phyloP scores from a whole-genome alignment of 2,888 invertebrate genomes.

The Ligdia adustata region DNA sequence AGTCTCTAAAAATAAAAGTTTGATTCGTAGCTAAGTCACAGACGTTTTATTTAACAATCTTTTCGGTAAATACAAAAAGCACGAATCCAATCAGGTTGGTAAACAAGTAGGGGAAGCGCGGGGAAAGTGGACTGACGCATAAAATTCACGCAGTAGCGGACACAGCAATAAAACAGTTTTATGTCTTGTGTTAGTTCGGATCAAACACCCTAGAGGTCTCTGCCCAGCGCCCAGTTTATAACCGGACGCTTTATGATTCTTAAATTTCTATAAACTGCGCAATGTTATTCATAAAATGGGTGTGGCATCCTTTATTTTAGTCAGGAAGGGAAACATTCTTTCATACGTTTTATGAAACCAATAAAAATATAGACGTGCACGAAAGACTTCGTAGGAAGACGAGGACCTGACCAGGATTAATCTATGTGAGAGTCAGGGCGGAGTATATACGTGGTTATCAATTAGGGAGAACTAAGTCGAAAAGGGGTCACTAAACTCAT shows the following conservation, averaged over 20 bases:
- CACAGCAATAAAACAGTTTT: slow-evolving; percentile 75
- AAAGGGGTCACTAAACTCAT: too few species aligned
- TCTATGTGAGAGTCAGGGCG: too few species aligned
- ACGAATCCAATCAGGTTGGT: slow-evolving; percentile 79
- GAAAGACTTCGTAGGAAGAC: too few species aligned
- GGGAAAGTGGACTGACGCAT: slow-evolving; percentile 39
- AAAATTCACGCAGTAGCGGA: slow-evolving; percentile 28
- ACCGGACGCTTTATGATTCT: slow-evolving; percentile 73
- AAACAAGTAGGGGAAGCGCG: slow-evolving; percentile 56
- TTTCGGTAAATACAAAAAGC: slow-evolving; percentile 74
- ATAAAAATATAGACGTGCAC: too few species aligned
- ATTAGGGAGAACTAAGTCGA: too few species aligned
- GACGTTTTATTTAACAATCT: slow-evolving; percentile 59
- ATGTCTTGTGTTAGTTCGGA: slow-evolving; percentile 63
- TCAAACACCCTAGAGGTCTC: slow-evolving; percentile 64
- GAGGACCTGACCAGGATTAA: too few species aligned
- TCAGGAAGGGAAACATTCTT: neutral
- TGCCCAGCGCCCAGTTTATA: slow-evolving; percentile 62
- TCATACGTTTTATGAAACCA: too few species aligned
- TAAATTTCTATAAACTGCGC: slow-evolving; percentile 75
- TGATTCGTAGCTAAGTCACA: too few species aligned
- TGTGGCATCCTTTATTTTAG: slow-evolving; percentile 21
- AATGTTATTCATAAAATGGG: slow-evolving; percentile 31
- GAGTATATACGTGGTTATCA: too few species aligned
- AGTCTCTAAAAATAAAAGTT: too few species aligned